A percentile compares a stretch with the other conserved stretches of the same genome.
These are phyloP conservation scores for Synaphobranchus kaupii DNA, from an alignment of 2,797 vertebrate species.

Conservation along the genomic window DNA sequence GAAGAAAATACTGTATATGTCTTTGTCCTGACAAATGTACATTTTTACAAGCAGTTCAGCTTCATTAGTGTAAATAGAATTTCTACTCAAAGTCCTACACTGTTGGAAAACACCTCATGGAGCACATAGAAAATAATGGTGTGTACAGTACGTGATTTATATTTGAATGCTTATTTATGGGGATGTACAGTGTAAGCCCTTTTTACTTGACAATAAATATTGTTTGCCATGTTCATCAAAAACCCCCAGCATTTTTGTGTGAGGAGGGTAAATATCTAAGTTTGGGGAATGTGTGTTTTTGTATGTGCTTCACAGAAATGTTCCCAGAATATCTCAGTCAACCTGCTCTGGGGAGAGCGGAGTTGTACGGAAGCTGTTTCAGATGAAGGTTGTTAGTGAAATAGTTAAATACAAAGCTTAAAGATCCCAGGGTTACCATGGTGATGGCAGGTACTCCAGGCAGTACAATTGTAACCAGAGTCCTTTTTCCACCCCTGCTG, in stretches of 20 bases:
- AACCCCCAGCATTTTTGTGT: not conserved
- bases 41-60: not conserved
- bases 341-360: not conserved
- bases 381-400: not conserved
- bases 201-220: constrained; percentile 63
- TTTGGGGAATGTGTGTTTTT: not conserved
- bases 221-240: constrained; percentile 52
- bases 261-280: not conserved
- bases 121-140: constrained; percentile 40
- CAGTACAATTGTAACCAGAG: not conserved
- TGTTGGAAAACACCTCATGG: constrained; percentile 25
- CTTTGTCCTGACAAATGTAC: constrained; percentile 4
- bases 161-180: constrained; percentile 66
- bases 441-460: not conserved
- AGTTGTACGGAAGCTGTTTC: not conserved
- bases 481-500: not conserved
- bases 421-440: constrained; percentile 3
- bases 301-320: not conserved
- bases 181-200: constrained; percentile 56
- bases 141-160: constrained; percentile 62
- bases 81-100: constrained; percentile 36
- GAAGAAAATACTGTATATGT: not conserved
- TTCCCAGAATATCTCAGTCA: not conserved
- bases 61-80: constrained; percentile 31
- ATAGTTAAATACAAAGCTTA: constrained; percentile 7